Evolutionary conservation across 1,140 invertebrate genomes (phyloP), one percentile per base, ranked within the genome.

Genomic region (Brachionus rotundiformis): DNA sequence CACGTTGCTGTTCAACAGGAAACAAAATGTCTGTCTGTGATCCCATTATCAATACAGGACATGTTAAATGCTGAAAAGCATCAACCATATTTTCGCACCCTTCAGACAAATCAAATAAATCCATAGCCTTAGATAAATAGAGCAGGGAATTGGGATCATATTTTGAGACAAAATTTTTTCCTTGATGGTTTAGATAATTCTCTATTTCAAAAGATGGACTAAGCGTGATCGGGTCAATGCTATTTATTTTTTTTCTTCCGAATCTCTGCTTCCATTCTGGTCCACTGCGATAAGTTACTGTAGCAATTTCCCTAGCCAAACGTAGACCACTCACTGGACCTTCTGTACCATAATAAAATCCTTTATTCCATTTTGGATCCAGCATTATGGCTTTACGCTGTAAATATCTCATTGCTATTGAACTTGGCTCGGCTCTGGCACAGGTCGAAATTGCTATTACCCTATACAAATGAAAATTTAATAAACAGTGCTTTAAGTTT

Each of bases 41-140:
- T 27, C 87, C 87, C 44, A 88, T 84, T 6, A 88, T 85, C 85
- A 88, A 85, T 0, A 83, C 83, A 0, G 87, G 87, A 82, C 86
- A 87, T 16, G 63, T 84, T 7, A 88, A 82, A 7, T 84, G 29
- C 1, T 82, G 73, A 13, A 88, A 81, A n/a, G 84, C 86, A 39
- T 83, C 84, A 16, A 84, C 75, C 23, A 87, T 44, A 8, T 83
- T 83, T 2, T 36, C 54, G 65, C 83, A 86, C 1, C 84, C 85
- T 33, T 88, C 87, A 7, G 82, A 61, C 29, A 88, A 83, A 81
- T 88, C 86, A 85, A 87, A 88, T 81, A 88, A 82, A 82, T 88
- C 87, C 87, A 88, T 88, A 1, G 87, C 87, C 86, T 88, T 88
- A 7, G 87, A 88, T 4, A 88, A 86, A 82, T 88, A 88, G 1